Conservation (phyloP, 2,797 vertebrate species). For the Pyrocephalus nanus region DNA sequence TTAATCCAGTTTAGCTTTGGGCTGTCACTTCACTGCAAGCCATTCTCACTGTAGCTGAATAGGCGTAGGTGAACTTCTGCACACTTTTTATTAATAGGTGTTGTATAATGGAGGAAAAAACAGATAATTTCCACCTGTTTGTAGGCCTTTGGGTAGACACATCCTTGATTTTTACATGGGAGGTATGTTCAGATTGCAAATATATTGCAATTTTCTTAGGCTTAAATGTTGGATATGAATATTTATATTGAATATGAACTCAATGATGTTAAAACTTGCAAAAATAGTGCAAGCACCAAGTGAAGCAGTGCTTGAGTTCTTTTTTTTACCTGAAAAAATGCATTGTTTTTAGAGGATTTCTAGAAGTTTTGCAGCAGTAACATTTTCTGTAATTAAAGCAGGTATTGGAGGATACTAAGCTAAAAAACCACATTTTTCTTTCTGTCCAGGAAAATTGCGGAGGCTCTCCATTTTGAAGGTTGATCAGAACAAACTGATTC, state of each 20-base stretch:
- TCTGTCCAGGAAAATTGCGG: conserved; percentile 85
- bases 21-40: not conserved
- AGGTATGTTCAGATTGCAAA: not conserved
- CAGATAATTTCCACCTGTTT: not conserved
- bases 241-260: not conserved
- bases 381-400: not conserved
- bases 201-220: not conserved
- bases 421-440: not conserved
- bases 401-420: not conserved
- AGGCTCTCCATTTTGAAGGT: conserved; percentile 94
- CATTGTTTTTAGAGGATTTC: not conserved
- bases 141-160: not conserved
- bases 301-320: not conserved
- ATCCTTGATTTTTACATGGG: not conserved
- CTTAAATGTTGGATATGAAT: not conserved
- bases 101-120: not conserved
- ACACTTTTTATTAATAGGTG: not conserved
- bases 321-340: not conserved
- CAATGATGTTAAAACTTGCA: not conserved
- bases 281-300: not conserved
- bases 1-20: not conserved
- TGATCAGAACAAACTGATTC: conserved; percentile 91
- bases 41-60: not conserved
- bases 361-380: not conserved
- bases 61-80: not conserved